Evolutionary conservation across 2,888 invertebrate species (phyloP), one percentile per base, ranked within the genome.

Genomic region (Leucania comma): DNA sequence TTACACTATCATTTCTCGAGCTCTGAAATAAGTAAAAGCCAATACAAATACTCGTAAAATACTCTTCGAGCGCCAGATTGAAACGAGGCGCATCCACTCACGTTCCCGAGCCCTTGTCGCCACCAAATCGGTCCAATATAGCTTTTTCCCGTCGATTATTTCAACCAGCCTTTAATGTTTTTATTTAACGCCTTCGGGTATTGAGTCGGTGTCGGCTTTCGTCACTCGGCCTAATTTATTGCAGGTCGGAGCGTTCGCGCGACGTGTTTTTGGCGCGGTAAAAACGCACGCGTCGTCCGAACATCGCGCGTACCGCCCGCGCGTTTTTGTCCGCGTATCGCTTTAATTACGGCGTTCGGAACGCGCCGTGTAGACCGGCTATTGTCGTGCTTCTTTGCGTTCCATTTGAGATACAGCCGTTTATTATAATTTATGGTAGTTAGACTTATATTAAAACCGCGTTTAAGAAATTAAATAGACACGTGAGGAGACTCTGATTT

Each of bases 161-260:
- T 92, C 92, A 91, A 91, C 89, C 90, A 90, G 91, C 88, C 92
- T 93, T 95, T 96, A 95, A 95, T 95, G 95, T 95, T 95, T 96
- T 96, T 95, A 95, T 95, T 95, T 95, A 94, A 93, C 94, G 92
- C 93, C 90, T 90, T 82, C 86, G 90, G 88, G 92, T 94, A 95
- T 94, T 93, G 94, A 93, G 91, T 84, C 91, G 91, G 92, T 93
- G 95, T 94, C 94, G 92, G 91, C 93, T 92, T 93, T 95, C 93
- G 92, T 92, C 93, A 91, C 91, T 90, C 88, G 86, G 79, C 89
- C 92, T 95, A 95, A 96, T 95, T 96, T 96, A 96, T 95, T 92
- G 94, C 93, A 89, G 89, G 88, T 90, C 89, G 88, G 83, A 81
- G 86, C 89, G 90, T 89, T 90, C 90, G 91, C 87, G 82, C 87